Evolutionary conservation across 2,797 vertebrate species (phyloP), one percentile per base, ranked within the genome.

Genomic region (Cephalopachus bancanus): DNA sequence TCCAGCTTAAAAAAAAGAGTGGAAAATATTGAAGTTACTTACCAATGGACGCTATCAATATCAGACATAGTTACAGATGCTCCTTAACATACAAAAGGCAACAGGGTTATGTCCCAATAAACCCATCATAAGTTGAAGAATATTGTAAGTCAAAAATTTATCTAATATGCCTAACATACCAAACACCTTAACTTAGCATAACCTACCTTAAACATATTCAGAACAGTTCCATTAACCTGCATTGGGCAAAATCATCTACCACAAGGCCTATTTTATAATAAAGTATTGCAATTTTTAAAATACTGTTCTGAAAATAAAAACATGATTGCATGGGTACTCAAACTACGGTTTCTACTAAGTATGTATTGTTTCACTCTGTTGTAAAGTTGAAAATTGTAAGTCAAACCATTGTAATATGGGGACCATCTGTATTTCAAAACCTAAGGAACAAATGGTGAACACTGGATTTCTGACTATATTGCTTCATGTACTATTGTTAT

Each of bases 1-100:
- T 83, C 1, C 5, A 89, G 20, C 26, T 86, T 83, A 75, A 51
- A 78, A 44, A 90, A 24, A 11, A 11, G 71, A 12, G 2, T 67
- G 3, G n/a, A 10, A 91, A 69, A 84, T 64, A 80, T 1, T 78
- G 10, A 95, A 74, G 37, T 44, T 87, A 75, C 91, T 87, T 93
- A 44, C 30, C 14, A 92, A 69, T n/a, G 19, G 28, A 90, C 65
- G 10, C 19, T 78, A 90, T 85, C 74, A 71, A 83, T 28, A 83
- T 59, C 12, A 57, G 80, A 51, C 20, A 76, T 72, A 89, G 76
- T 71, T 74, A 89, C 33, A 60, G 78, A 60, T 10, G 24, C 8
- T 81, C n/a, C 24, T 37, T 10, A 44, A n/a, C 51, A 51, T 17
- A 76, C 26, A 8, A 30, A 1, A 44, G 44, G 44, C 44, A 44